Percentiles rank a stretch among this genome's conserved stretches.
These are phyloP conservation scores for Boloria euphrosyne DNA, from an alignment of 2,888 invertebrate genomes.

Conservation along the genomic window DNA sequence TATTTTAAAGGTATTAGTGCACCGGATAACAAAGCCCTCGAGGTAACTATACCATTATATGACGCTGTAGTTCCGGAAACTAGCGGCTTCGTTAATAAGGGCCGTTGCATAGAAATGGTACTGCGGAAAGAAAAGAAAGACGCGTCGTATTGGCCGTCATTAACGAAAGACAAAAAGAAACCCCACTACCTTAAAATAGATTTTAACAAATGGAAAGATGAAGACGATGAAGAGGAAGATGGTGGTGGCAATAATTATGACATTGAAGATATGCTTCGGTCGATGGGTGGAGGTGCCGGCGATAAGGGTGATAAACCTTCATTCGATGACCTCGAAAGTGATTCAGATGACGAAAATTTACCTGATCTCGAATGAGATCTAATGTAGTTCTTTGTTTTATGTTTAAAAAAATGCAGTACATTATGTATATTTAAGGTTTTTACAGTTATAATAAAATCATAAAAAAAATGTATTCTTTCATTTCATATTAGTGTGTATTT, in stretches of 20 bases:
- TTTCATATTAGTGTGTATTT: conserved; percentile 5
- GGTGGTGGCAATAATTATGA: conserved; percentile 75
- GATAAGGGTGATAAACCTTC: conserved; percentile 84
- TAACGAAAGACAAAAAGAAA: conserved; percentile 94
- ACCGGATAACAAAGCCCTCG: conserved; percentile 91
- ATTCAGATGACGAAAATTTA: conserved; percentile 91
- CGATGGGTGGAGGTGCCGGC: conserved; percentile 83
- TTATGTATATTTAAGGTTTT: conserved; percentile 76
- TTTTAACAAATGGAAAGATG: conserved; percentile 99
- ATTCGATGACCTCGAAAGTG: conserved; percentile 89
- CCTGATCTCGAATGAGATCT: conserved; percentile 86
- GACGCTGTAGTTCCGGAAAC: conserved; percentile 92
- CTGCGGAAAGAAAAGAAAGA: conserved; percentile 87
- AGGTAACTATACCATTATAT: conserved; percentile 92
- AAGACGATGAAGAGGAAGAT: conserved; percentile 96
- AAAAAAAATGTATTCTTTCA: conserved; percentile 36
- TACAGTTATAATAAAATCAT: conserved; percentile 77
- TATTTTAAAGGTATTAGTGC: conserved; percentile 93
- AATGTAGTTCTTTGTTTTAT: conserved; percentile 54
- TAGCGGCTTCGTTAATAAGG: conserved; percentile 87
- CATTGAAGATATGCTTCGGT: conserved; percentile 87
- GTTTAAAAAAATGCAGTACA: conserved; percentile 68
- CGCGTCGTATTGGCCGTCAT: conserved; percentile 93
- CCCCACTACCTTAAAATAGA: conserved; percentile 98
- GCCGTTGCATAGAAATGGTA: conserved; percentile 88